Percentiles rank a stretch among this genome's conserved stretches.
Evolutionary conservation across 2,113 vertebrate genomes (phyloP).

Genomic region (Scolopax mira): DNA sequence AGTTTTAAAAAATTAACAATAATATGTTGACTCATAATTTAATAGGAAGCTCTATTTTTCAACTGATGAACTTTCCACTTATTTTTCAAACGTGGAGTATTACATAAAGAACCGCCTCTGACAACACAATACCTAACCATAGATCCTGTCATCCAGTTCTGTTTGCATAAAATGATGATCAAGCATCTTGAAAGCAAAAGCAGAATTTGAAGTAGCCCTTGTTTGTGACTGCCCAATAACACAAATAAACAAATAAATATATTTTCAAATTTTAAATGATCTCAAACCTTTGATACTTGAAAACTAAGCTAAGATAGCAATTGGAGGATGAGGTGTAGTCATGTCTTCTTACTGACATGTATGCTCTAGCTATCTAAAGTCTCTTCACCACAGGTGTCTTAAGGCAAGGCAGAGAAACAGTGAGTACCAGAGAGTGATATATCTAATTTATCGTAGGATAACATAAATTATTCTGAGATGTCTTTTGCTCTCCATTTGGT

Average conservation of each 20-base stretch:
- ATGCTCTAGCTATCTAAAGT: not conserved
- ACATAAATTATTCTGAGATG: not conserved
- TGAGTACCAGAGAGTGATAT: not conserved
- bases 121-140: not conserved
- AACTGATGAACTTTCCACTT: not conserved
- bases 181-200: not conserved
- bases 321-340: not conserved
- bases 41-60: not conserved
- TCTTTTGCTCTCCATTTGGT: not conserved
- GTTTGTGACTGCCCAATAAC: rapidly evolving
- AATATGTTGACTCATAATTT: not conserved
- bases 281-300: not conserved
- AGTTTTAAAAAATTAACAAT: not conserved
- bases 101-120: not conserved
- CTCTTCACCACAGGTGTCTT: not conserved
- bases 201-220: not conserved
- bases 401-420: not conserved
- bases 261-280: not conserved
- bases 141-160: not conserved
- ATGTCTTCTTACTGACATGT: not conserved
- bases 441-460: not conserved
- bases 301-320: not conserved
- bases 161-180: not conserved
- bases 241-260: not conserved
- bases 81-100: not conserved